Evolutionary conservation across 2,888 invertebrate genomes (phyloP), one percentile per base, ranked within the genome.

Genomic region (Ptychoptera contaminata): DNA sequence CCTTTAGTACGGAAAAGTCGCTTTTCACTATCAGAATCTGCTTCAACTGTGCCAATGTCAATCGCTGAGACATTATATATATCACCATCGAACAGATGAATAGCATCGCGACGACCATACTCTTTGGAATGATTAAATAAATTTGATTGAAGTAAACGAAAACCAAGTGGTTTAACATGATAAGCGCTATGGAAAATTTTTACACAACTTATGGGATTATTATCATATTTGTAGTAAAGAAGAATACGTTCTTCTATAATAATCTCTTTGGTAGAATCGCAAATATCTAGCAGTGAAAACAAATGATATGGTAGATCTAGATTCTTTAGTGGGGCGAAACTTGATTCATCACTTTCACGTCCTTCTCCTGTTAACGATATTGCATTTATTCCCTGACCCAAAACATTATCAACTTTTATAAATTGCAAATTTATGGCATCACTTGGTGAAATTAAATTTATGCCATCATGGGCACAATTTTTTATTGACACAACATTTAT

Each of bases 161-260:
- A 84, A 8, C 92, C 93, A 55, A 96, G 77, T 11, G 83, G 84
- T 58, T 93, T 93, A 0, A 85, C 79, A 49, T 82, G 75, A 57
- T 79, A 85, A 47, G 79, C 78, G 48, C 91, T 86, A 45, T 83
- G 82, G 60, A 98, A 93, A 53, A 96, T 91, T 65, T 98, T 99
- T 1, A 97, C 87, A 59, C 97, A 98, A 60, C 96, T 97, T 0
- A 94, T 87, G 0, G 94, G 90, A 61, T 83, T 80, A 54, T 93
- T 93, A 57, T 93, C 92, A 57, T 98, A 98, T 62, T 96, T 97
- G 65, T 93, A 96, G 61, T 94, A 98, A 15, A 98, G 61, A 1
- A 97, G 65, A 6, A 96, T 77, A 40, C 96, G 72, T 58, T 96
- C 92, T 61, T 91, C 86, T 2, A 98, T 77, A 2, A 75, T 73